Base-by-base conservation (phyloP, 2,797 vertebrate species). In the Botia kubotai region DNA sequence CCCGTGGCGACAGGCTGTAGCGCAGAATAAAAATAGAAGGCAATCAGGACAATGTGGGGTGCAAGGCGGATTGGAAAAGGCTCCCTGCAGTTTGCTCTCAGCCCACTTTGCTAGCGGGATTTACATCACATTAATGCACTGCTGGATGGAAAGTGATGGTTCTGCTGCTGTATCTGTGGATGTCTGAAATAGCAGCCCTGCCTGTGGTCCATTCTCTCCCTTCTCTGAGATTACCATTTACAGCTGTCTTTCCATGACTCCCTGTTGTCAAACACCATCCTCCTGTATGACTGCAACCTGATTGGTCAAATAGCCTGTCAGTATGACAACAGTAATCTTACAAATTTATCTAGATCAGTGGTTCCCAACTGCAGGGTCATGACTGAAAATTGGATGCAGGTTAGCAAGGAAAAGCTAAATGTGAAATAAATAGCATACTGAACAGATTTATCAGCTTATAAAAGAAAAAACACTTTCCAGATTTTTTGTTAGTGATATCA, bases 1-100 rank as follows among this genome's bases (percentile, higher is more conserved):
- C 92, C 93, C 88, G 91, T 93, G 90, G 92, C 87, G 91, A 94
- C 90, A 90, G 90, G 94, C 94, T 95, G 91, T 91, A 91, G 94
- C 94, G 87, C 86, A 91, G 89, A 92, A 84, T 95, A 95, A 94
- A 96, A 97, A 95, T 94, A 95, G 94, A 94, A 95, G 95, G 89
- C 91, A 94, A 89, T 96, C 89, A 88, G 91, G 89, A 70, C 81
- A 53, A 92, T 92, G 89, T 89, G 89, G 88, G 92, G 92, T 88
- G 90, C 92, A 89, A 95, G 95, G 93, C 86, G 88, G 85, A 93
- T 93, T 95, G 87, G 89, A 88, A 92, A 62, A 60, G 89, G 88
- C 91, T 94, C 89, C 91, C 91, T 93, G 87, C 89, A 90, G 94
- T 91, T 92, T 85, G 89, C 85, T 86, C 79, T 89, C 90, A 85